Percentiles rank a stretch among this genome's conserved stretches.
Conservation (phyloP, 1,140 invertebrate species). For the Amyelois transitella region DNA sequence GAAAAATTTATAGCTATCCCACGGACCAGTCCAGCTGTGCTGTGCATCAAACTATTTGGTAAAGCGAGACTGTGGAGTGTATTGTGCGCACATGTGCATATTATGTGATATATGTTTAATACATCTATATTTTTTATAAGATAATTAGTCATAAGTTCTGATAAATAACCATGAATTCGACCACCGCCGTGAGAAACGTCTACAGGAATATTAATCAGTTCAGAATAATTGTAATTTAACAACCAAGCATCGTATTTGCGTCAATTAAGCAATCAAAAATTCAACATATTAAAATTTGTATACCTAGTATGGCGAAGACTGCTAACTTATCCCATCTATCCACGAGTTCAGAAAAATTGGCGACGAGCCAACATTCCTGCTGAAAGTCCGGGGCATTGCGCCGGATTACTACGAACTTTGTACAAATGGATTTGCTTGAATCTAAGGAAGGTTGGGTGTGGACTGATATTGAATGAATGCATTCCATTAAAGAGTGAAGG, state of each 20-base stretch:
- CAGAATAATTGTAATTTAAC: too few species aligned
- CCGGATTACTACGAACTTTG: neutral
- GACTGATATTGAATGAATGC: neutral
- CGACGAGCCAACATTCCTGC: neutral
- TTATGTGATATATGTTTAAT: too few species aligned
- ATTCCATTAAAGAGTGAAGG: neutral
- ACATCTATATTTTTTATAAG: too few species aligned
- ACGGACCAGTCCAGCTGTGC: neutral
- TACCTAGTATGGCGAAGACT: neutral
- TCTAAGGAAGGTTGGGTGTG: neutral
- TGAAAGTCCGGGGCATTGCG: neutral
- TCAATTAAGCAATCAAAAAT: too few species aligned
- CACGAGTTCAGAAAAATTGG: neutral
- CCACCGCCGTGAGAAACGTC: too few species aligned
- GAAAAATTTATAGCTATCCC: neutral
- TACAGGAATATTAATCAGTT: too few species aligned
- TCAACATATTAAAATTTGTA: neutral
- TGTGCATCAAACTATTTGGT: neutral
- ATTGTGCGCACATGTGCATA: too few species aligned
- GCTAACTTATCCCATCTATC: neutral
- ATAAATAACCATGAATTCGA: too few species aligned
- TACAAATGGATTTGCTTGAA: neutral
- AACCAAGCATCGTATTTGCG: too few species aligned
- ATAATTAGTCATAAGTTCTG: too few species aligned
- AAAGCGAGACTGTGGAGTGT: neutral